These are phyloP conservation scores for Callithrix jacchus DNA, from an alignment of 2,113 vertebrate genomes.

Conservation along the genomic window DNA sequence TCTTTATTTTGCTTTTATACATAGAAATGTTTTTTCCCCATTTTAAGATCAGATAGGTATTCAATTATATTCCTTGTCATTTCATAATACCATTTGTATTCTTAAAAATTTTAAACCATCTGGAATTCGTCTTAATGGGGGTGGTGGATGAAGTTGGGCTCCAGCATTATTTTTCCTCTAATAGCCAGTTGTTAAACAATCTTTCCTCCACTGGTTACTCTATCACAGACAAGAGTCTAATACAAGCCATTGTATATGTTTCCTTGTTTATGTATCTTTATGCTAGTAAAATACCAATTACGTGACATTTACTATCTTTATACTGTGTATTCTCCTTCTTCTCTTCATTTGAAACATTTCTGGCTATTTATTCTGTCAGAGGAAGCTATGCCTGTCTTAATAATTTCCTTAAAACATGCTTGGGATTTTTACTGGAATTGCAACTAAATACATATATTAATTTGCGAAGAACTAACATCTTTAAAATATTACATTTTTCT, in stretches of 20 bases:
- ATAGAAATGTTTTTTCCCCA: background rate
- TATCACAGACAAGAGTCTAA: background rate
- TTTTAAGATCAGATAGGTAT: background rate
- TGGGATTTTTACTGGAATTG: constrained; percentile 27
- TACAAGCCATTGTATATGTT: background rate
- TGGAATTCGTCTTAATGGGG: constrained; percentile 9
- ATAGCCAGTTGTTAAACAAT: background rate
- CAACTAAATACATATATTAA: constrained; percentile 29
- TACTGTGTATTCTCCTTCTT: background rate
- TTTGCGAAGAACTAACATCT: constrained; percentile 45
- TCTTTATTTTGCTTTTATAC: background rate
- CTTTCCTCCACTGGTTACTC: background rate
- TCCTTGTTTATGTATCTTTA: constrained; percentile 5
- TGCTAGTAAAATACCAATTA: constrained; percentile 31
- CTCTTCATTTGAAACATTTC: constrained; percentile 33
- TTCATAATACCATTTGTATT: constrained; percentile 4
- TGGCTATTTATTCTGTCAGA: constrained; percentile 24
- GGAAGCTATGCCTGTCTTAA: constrained; percentile 30
- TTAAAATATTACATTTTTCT: constrained; percentile 53
- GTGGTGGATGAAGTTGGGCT: background rate
- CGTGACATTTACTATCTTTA: constrained; percentile 50
- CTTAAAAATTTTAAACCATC: constrained; percentile 28
- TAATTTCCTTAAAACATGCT: background rate
- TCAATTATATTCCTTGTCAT: background rate
- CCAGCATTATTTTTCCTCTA: background rate